These are phyloP conservation scores for Gorsachius goisagi DNA, from an alignment of 2,113 vertebrate genomes.

Conservation along the genomic window DNA sequence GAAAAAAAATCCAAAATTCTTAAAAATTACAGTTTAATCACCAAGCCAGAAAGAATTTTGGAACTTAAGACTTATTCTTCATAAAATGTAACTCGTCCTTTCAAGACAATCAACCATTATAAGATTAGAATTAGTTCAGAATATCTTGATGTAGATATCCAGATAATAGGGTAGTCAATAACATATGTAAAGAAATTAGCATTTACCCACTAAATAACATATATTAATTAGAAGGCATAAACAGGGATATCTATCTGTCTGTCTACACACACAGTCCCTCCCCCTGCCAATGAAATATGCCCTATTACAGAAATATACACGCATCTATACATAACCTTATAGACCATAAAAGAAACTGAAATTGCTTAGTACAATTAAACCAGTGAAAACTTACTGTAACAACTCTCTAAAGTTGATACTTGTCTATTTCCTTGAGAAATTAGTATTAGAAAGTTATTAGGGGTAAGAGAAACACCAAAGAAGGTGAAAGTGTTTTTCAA, in stretches of 20 bases:
- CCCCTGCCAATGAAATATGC: background rate
- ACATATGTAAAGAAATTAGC: background rate
- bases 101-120: background rate
- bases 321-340: fast-evolving
- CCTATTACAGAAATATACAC: background rate
- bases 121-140: background rate
- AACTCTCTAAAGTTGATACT: background rate
- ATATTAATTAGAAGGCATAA: background rate
- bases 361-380: background rate
- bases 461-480: background rate
- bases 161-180: background rate
- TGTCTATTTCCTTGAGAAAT: background rate
- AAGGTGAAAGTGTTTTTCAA: background rate
- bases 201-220: background rate
- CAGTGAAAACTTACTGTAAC: background rate
- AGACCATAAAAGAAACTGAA: background rate
- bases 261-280: background rate
- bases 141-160: background rate
- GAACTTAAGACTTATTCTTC: background rate
- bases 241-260: background rate
- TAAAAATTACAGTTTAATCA: background rate
- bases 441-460: background rate
- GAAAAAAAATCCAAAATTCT: background rate
- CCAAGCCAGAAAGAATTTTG: background rate
- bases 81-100: background rate